Evolutionary conservation across 2,797 vertebrate species (phyloP), one percentile per base, ranked within the genome.

Genomic region (Peromyscus eremicus): DNA sequence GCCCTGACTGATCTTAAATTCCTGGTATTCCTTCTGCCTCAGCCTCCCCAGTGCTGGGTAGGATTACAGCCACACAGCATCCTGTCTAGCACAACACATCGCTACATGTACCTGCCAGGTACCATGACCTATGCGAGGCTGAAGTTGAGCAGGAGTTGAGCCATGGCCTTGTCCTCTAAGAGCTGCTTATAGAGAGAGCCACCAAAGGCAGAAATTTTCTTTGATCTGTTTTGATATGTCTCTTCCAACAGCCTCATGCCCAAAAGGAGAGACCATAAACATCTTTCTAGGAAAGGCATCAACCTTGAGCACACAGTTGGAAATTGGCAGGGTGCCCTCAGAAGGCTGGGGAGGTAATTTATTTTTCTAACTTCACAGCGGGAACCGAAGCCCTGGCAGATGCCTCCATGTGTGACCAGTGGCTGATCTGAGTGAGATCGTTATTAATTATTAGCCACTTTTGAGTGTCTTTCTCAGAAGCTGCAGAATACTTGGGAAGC

Each of bases 371-470:
- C 84, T 84, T 96, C 83, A 0, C 96, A 32, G 32, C 29, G 43
- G 95, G 97, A 92, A 64, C 75, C 4, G 0, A 76, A 94, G 80
- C 73, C 43, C 19, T 11, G 75, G 57, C 80, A 84, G 8, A 52
- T 97, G 25, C 12, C 79, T 92, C 90, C 76, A 6, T 94, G 71
- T 46, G 92, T 93, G 62, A 46, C 92, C 2, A 2, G 85, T 60
- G 23, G 89, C 92, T 94, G 91, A 96, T 93, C 83, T 32, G 49
- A 95, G 90, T 97, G 97, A 97, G 88, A 94, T 92, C 95, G 83
- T 79, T 90, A 89, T 92, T 97, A 97, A 97, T 98, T 97, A 98
- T 96, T 91, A 95, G 91, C 91, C 80, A 97, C 95, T 97, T 97
- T 64, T 64, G 66, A 90, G 81, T 95, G 94, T 97, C 96, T 97